Evolutionary conservation across 2,113 vertebrate genomes (phyloP), one percentile per base, ranked within the genome.

Genomic region (Pangasianodon hypophthalmus): DNA sequence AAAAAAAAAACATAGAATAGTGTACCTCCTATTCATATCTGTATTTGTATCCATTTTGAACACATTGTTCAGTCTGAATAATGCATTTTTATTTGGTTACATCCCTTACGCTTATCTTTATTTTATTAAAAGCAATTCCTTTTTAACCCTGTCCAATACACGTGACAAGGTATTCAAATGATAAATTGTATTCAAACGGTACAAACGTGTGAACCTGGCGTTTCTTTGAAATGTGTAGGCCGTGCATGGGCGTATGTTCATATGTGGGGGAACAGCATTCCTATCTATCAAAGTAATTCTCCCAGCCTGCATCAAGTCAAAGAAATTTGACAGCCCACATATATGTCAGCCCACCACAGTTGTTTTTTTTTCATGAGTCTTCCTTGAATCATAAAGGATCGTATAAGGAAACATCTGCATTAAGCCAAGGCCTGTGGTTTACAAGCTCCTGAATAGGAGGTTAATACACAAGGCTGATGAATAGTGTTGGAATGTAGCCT

Each of bases 251-350:
- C 90, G 94, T 94, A 88, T 89, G 83, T 90, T 29, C 87, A 86
- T 91, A 75, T 84, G 92, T 93, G 95, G 92, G 92, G 93, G 94
- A 95, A 85, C 94, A 92, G 92, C 95, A 96, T 96, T 96, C 95
- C 95, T 92, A 93, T 95, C 92, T 92, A 94, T 94, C 94, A 94
- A 95, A 95, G 95, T 96, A 95, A 96, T 89, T 87, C 91, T 64
- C 79, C 86, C 92, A 92, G 90, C 93, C 92, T 90, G 93, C 94
- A 94, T 91, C 91, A 90, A 92, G 93, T 94, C 67, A 82, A 91
- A 93, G 94, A 94, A 92, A 93, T 94, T 92, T 94, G 94, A 94
- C 92, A 89, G 46, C 93, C 90, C 93, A 92, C 91, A 62, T 90
- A 84, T n/a, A 52, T 50, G 91, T 94, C 90, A 90, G 88, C 85